These are phyloP conservation scores for Poecile atricapillus DNA, from an alignment of 2,113 vertebrate species.

Conservation along the genomic window DNA sequence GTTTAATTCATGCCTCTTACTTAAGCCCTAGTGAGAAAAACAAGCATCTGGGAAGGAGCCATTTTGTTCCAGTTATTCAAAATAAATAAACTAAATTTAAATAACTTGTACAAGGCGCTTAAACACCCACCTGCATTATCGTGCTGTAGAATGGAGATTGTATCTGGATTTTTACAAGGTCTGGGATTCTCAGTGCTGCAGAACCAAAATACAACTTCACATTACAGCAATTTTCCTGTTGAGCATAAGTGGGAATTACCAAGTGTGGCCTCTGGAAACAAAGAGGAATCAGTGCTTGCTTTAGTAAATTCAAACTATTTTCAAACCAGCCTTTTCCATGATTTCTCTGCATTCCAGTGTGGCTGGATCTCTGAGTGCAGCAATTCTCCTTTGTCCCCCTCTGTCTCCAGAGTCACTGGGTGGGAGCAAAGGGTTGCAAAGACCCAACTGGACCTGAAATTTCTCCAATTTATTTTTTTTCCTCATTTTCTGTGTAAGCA, in stretches of 20 bases:
- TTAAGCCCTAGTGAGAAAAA: background rate
- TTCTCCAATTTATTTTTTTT: background rate
- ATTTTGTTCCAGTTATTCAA: background rate
- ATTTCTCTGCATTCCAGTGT: background rate
- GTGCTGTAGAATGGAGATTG: background rate
- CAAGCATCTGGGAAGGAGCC: background rate
- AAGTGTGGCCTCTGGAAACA: background rate
- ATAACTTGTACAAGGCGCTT: background rate
- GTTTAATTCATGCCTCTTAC: background rate
- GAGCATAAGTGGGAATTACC: background rate
- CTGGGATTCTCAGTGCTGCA: background rate
- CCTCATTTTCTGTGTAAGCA: background rate
- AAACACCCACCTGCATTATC: background rate
- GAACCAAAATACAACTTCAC: background rate
- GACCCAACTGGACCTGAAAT: background rate
- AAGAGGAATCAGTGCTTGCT: background rate
- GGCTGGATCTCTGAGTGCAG: background rate
- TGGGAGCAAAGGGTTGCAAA: fast-evolving
- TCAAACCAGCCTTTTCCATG: background rate
- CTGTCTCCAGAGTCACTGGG: background rate
- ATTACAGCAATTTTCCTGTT: background rate
- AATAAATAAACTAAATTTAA: slow-evolving; percentile 8
- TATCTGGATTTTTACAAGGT: background rate
- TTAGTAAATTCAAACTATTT: background rate
- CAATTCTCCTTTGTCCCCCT: background rate